phyloP scores from a whole-genome alignment of 2,888 invertebrate species.

The Andricus curvator region DNA sequence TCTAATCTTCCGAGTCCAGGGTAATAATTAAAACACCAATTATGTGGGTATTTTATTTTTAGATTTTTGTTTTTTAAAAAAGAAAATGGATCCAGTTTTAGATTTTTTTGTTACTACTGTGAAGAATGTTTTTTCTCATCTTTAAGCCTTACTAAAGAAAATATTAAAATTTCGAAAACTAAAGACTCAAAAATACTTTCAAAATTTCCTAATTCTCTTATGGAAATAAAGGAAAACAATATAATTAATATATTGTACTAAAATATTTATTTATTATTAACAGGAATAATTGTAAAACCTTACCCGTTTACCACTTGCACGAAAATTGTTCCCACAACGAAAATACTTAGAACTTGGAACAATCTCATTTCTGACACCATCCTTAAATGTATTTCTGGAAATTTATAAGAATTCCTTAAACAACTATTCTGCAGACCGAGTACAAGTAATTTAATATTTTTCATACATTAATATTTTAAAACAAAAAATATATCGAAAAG shows the following conservation, averaged over 20 bases:
- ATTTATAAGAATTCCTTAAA: neutral
- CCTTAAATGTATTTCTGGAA: neutral
- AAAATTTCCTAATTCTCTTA: too few relatives aligned
- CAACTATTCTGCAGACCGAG: neutral
- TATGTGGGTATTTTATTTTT: too few relatives aligned
- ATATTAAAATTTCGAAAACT: neutral
- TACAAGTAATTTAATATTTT: neutral
- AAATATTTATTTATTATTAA: neutral
- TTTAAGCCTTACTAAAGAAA: neutral
- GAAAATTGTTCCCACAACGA: slow-evolving; percentile 14
- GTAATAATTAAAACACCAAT: too few relatives aligned
- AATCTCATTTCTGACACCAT: slow-evolving; percentile 12
- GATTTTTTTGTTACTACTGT: too few relatives aligned
- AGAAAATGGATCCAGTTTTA: neutral
- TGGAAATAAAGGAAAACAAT: neutral
- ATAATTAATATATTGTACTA: neutral
- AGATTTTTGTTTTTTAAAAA: too few relatives aligned
- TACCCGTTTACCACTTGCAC: neutral
- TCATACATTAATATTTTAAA: too few relatives aligned
- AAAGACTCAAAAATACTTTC: neutral
- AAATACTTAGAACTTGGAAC: slow-evolving; percentile 20
- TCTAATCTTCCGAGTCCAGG: too few relatives aligned
- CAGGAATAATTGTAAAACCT: neutral
- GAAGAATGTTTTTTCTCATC: too few relatives aligned
- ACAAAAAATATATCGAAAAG: too few relatives aligned